phyloP scores from a whole-genome alignment of 2,888 invertebrate species.

The Iselma pallidipennis region DNA sequence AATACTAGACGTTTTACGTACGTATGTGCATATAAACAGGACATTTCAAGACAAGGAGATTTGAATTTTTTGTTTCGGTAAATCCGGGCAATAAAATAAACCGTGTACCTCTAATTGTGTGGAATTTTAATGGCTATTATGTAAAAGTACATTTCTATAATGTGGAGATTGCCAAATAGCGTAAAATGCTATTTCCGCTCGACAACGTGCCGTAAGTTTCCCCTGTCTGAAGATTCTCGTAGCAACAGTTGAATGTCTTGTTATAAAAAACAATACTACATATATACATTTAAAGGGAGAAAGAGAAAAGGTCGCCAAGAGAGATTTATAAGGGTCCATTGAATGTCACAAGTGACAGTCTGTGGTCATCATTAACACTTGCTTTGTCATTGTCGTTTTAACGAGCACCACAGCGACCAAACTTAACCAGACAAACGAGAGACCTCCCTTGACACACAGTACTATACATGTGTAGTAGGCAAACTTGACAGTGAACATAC shows the following conservation, averaged over 20 bases:
- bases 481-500: constrained; percentile 15
- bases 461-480: constrained; percentile 11
- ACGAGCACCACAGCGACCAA: constrained; percentile 21
- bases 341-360: constrained; percentile 15
- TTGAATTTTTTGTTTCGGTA: not conserved
- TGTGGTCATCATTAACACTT: constrained; percentile 29
- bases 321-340: constrained; percentile 16
- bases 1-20: not conserved
- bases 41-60: not conserved
- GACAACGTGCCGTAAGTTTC: no score
- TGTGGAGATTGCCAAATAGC: no score
- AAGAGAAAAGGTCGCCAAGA: not conserved
- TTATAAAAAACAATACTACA: not conserved
- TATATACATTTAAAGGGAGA: not conserved
- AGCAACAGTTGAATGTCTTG: not conserved
- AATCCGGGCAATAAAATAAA: not conserved
- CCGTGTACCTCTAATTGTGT: no score
- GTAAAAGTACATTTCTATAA: no score
- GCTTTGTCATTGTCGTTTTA: constrained; percentile 25
- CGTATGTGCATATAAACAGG: not conserved
- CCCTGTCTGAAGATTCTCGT: no score
- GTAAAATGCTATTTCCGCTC: no score
- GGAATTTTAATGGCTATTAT: no score
- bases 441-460: constrained; percentile 2
- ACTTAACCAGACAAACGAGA: constrained; percentile 8